Evolutionary conservation across 2,113 vertebrate species (phyloP), one percentile per base, ranked within the genome.

Genomic region (Gambusia holbrooki): DNA sequence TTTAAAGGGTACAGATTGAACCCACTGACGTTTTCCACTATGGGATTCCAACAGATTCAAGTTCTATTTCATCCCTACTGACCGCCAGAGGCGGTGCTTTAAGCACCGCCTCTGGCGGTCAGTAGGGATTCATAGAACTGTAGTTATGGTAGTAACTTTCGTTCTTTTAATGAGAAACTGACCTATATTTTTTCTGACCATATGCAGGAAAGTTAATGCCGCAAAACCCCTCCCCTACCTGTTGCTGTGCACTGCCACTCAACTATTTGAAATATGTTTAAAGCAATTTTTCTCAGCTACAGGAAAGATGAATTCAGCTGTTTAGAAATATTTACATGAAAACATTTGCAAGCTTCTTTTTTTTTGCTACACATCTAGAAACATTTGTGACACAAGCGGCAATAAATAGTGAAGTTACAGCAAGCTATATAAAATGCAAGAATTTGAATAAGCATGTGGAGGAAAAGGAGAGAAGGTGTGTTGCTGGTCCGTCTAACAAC

Each of bases 401-500:
- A 54, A 5, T 54, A 54, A 58, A 58, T n/a, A 9, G 51, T 58
- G 22, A 22, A 58, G 51, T 22, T 54, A 54, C 19, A 25, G 9
- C 19, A 19, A 48, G 45, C 45, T 6, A 48, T 22, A 2, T 17
- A 48, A 45, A 45, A 45, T 14, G 14, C 42, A 14, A 10, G 1
- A 32, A 0, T 25, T 51, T 58, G 27, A 37, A 40, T 0, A 54
- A n/a, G 64, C 35, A 76, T 15, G 71, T 42, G 61, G 27, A 70
- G 37, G 66, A 33, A 42, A 48, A 48, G 45, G 45, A 48, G 17
- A 48, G 54, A 63, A 54, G 63, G 60, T 54, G 66, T 69, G 74
- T 69, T 33, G 61, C 30, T 71, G 72, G 69, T 81, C 70, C 10
- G 30, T 80, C 79, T 80, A 80, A 83, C 88, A 86, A 71, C 73